Evolutionary conservation across 2,797 vertebrate species (phyloP), one percentile per base, ranked within the genome.

Genomic region (Babyrousa celebensis): DNA sequence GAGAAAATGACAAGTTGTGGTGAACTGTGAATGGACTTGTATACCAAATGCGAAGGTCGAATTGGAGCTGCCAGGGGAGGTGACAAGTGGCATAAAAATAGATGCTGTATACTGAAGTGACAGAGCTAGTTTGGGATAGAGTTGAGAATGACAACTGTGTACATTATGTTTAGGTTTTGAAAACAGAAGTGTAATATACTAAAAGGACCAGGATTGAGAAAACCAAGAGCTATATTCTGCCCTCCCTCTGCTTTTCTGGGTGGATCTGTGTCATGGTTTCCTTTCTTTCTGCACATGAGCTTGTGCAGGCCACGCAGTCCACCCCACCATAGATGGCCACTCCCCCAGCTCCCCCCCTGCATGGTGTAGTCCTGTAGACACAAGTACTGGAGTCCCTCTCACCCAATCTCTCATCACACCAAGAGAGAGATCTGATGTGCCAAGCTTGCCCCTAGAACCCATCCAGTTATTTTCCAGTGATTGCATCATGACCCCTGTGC

Each of bases 81-180:
- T 91, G 56, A 60, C 10, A 18, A 67, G 60, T 23, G 4, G 15
- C 11, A 6, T 40, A 74, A 86, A 90, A 68, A 75, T 60, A 87
- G 48, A 56, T 82, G 6, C 2, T n/a, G 9, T 84, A 2, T 18
- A 62, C 3, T 83, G 54, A 72, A 56, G 56, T 79, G 54, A 72
- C 16, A 75, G 78, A 79, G 11, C 3, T 21, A 29, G 17, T 62
- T 63, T 40, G 27, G 78, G 11, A 21, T 11, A 70, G 74, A 91
- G 75, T 5, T 82, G 85, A 48, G 10, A 85, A 84, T 78, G 80
- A 60, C 60, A 89, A 21, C 27, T 70, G 7, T 60, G 11, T 85
- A n/a, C 16, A 6, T 70, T 70, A 58, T 85, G 52, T 88, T 85
- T 92, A 58, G 88, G 52, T 88, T 85, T 92, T 87, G n/a, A 65